Evolutionary conservation across 2,888 invertebrate genomes (phyloP).

Genomic region (Drosophila affinis): DNA sequence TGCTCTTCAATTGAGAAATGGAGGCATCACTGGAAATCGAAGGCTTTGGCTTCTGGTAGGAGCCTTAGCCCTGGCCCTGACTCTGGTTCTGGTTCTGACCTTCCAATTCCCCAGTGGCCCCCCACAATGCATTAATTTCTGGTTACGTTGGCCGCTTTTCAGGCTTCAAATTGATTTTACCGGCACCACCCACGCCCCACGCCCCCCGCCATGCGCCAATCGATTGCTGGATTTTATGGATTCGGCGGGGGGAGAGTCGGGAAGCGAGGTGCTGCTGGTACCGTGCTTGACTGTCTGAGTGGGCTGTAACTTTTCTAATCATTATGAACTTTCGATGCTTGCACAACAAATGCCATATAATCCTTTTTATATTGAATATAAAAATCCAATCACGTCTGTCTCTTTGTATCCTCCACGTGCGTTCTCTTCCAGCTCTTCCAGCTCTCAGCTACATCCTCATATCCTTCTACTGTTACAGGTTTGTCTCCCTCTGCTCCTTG

Average conservation of each 20-base stretch:
- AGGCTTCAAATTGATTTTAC: slow-evolving; percentile 67
- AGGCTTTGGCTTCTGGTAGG: not conserved
- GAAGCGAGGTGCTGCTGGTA: not conserved
- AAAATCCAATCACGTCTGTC: slow-evolving; percentile 75
- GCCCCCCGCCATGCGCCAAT: slow-evolving; percentile 2
- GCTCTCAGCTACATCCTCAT: not conserved
- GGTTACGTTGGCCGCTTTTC: slow-evolving; percentile 31
- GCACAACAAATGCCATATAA: slow-evolving; percentile 64
- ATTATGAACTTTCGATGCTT: slow-evolving; percentile 64
- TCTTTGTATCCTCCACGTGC: slow-evolving; percentile 11
- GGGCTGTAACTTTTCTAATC: slow-evolving; percentile 73
- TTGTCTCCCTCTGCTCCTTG: not conserved
- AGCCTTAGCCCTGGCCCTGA: slow-evolving; percentile 12
- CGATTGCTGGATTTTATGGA: not conserved
- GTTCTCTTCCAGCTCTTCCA: not conserved
- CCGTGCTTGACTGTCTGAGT: slow-evolving; percentile 34
- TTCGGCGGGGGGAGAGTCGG: not conserved
- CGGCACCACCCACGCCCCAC: slow-evolving; percentile 3
- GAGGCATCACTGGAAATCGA: too few species aligned
- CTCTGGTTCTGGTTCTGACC: not conserved
- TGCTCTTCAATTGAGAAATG: too few species aligned
- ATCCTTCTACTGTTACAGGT: not conserved
- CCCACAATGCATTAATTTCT: slow-evolving; percentile 37
- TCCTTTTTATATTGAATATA: slow-evolving; percentile 78
- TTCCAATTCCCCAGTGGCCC: slow-evolving; percentile 17